Evolutionary conservation across 2,797 vertebrate genomes (phyloP).

Genomic region (Anas capensis): DNA sequence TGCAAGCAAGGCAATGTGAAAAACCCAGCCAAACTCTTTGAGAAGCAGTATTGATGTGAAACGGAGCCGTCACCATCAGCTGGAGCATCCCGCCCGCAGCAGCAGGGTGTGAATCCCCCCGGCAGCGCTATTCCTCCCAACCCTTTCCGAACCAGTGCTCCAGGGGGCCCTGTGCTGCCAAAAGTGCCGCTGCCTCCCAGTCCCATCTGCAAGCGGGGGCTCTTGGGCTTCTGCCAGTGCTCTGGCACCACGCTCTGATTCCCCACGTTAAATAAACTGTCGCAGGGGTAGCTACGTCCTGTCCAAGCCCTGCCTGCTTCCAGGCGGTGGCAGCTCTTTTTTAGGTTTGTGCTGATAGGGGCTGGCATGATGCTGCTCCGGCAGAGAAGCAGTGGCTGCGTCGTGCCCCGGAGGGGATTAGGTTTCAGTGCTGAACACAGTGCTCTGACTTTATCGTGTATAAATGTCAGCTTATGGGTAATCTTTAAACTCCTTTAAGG

Average conservation of each 20-base stretch:
- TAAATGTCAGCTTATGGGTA: not conserved
- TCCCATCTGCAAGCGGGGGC: rapidly evolving
- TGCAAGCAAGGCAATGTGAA: not conserved
- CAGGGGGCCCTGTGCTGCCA: slow-evolving; percentile 24
- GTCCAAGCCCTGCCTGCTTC: not conserved
- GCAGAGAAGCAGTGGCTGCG: not conserved
- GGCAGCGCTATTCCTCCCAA: not conserved
- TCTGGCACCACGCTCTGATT: not conserved
- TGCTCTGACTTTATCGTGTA: not conserved
- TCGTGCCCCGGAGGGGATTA: not conserved
- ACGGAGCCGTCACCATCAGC: rapidly evolving
- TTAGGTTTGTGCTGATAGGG: rapidly evolving
- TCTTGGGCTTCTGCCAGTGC: rapidly evolving
- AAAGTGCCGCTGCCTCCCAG: not conserved
- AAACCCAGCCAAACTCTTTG: not conserved
- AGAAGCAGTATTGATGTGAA: not conserved
- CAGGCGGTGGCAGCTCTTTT: not conserved
- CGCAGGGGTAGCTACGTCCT: not conserved
- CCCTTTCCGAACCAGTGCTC: slow-evolving; percentile 26
- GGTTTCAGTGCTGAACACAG: not conserved
- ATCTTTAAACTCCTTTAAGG: not conserved
- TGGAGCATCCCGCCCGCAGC: rapidly evolving
- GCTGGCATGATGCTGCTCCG: rapidly evolving
- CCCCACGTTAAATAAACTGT: rapidly evolving
- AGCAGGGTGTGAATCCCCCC: not conserved